A percentile compares a stretch with the other conserved stretches of the same genome.
These are phyloP conservation scores for Xylota segnis DNA, from an alignment of 2,888 invertebrate species.

Conservation along the genomic window DNA sequence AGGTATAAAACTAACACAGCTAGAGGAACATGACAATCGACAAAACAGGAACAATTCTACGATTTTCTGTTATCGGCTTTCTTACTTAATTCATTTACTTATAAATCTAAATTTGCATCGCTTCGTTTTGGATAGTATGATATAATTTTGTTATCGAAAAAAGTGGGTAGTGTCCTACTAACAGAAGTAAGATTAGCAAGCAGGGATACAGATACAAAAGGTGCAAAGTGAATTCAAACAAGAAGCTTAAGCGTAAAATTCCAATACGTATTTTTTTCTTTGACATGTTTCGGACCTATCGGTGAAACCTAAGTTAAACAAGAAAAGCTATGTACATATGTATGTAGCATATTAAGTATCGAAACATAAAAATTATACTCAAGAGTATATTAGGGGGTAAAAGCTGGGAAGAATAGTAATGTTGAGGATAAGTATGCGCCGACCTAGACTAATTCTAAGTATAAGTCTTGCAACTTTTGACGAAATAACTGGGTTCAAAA, in stretches of 20 bases:
- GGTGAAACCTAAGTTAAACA: no score
- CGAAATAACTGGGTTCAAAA: no score
- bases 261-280: not conserved
- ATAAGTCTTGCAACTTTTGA: no score
- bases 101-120: conserved; percentile 10
- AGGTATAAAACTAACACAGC: conserved; percentile 85
- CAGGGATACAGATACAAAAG: not conserved
- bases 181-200: not conserved
- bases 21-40: conserved; percentile 85
- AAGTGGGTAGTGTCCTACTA: not conserved
- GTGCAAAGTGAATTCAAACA: conserved; percentile 16
- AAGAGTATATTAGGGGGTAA: no score
- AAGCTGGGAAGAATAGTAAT: no score
- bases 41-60: conserved; percentile 85
- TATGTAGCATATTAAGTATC: no score
- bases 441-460: no score
- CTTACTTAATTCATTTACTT: conserved; percentile 69
- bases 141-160: not conserved
- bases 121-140: conserved; percentile 1
- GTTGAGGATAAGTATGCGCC: no score
- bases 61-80: conserved; percentile 76
- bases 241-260: conserved; percentile 13
- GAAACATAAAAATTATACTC: no score
- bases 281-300: no score
- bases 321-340: no score